Evolutionary conservation across 2,797 vertebrate species (phyloP).

Genomic region (Meda fulgida): DNA sequence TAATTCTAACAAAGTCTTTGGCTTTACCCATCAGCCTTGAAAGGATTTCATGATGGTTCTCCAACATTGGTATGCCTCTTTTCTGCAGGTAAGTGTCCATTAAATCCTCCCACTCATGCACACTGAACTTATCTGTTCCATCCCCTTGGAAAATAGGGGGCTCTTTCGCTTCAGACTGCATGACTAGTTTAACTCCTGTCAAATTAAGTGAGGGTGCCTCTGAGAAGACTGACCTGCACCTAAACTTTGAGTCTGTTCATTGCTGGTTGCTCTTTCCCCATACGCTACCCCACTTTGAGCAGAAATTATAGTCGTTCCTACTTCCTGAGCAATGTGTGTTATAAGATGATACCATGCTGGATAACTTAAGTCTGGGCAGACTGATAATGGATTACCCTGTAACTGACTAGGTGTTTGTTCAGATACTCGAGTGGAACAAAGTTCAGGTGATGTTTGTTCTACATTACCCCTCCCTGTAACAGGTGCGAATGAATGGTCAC

Average conservation of each 20-base stretch:
- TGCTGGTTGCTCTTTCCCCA: neutral
- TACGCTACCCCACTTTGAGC: neutral
- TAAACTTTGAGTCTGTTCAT: neutral
- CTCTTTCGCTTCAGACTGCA: slow-evolving; percentile 46
- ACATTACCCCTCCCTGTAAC: too few species aligned
- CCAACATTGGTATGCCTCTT: slow-evolving; percentile 3
- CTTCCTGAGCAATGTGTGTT: slow-evolving; percentile 1
- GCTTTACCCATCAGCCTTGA: too few species aligned
- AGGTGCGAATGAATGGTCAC: too few species aligned
- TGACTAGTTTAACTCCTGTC: slow-evolving; percentile 45
- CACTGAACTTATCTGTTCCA: slow-evolving; percentile 5
- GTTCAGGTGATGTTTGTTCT: too few species aligned
- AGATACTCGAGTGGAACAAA: neutral
- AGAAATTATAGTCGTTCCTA: neutral
- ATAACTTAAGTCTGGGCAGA: neutral
- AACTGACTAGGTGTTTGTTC: neutral
- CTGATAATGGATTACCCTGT: neutral
- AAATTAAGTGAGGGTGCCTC: slow-evolving; percentile 10
- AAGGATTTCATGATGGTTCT: too few species aligned
- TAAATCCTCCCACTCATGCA: slow-evolving; percentile 32
- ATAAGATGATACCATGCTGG: neutral
- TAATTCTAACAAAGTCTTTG: too few species aligned
- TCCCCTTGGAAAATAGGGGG: slow-evolving; percentile 12
- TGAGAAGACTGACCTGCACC: slow-evolving; percentile 5
- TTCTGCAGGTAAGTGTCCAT: slow-evolving; percentile 30